A percentile compares a stretch with the other conserved stretches of the same genome.
Conservation (phyloP, 1,140 invertebrate genomes). For the Helicoverpa armigera region DNA sequence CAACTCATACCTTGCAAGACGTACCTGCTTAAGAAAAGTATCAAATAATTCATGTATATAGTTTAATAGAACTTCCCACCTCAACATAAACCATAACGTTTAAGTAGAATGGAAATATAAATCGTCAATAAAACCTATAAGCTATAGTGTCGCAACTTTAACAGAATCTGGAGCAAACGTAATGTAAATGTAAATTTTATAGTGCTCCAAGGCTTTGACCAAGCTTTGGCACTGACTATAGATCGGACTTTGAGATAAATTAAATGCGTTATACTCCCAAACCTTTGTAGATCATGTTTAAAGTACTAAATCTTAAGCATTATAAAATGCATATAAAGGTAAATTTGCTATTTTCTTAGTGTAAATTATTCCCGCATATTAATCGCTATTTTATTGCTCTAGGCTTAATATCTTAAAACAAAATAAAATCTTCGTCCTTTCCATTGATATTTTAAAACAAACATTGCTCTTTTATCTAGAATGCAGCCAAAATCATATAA, state of each 20-base stretch:
- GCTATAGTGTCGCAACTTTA: constrained; percentile 69
- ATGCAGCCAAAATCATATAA: not conserved
- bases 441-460: not conserved
- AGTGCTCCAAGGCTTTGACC: constrained; percentile 57
- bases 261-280: constrained; percentile 4
- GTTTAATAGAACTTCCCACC: constrained; percentile 28
- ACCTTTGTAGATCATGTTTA: not conserved
- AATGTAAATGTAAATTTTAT: constrained; percentile 77
- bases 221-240: constrained; percentile 56
- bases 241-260: constrained; percentile 59
- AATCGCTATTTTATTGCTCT: too few species aligned
- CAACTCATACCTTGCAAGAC: constrained; percentile 42
- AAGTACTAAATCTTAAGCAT: not conserved
- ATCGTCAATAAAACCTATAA: constrained; percentile 68
- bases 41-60: constrained; percentile 19
- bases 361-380: not conserved
- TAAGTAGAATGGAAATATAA: constrained; percentile 69
- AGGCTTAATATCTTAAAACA: too few species aligned
- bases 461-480: not conserved
- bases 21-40: constrained; percentile 36
- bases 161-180: constrained; percentile 76
- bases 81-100: constrained; percentile 24
- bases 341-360: not conserved
- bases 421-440: too few species aligned
- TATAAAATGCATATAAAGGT: not conserved